Conservation (phyloP, 2,797 vertebrate species). For the Carapus acus region DNA sequence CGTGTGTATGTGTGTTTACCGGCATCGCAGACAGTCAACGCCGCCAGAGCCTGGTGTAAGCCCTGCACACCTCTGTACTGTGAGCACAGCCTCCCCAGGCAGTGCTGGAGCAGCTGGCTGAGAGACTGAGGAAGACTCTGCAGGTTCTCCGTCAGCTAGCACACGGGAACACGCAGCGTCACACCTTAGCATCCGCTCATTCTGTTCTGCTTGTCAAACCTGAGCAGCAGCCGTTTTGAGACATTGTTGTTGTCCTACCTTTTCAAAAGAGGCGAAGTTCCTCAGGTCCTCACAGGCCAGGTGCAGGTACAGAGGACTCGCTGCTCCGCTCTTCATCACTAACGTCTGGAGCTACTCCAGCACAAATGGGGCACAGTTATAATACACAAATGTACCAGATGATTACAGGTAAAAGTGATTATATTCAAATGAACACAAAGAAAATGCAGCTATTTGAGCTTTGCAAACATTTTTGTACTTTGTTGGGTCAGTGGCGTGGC, state of each 20-base stretch:
- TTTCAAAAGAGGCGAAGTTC: constrained; percentile 80
- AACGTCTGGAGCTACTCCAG: constrained; percentile 76
- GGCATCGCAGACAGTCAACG: constrained; percentile 69
- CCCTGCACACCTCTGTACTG: constrained; percentile 64
- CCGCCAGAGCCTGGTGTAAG: constrained; percentile 68
- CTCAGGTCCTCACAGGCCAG: constrained; percentile 81
- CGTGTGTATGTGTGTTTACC: constrained; percentile 57
- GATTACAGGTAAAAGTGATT: no score
- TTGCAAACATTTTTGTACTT: no score
- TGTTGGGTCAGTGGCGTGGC: no score
- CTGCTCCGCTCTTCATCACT: constrained; percentile 81
- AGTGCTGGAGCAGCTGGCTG: constrained; percentile 69
- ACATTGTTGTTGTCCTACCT: constrained; percentile 60
- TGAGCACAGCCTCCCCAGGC: constrained; percentile 72
- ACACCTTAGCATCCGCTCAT: no score
- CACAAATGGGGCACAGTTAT: constrained; percentile 12
- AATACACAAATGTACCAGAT: background rate
- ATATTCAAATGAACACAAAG: no score
- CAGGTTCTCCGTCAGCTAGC: constrained; percentile 70
- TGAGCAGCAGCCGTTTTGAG: background rate
- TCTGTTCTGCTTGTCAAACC: no score
- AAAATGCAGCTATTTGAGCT: no score
- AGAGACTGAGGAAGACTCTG: constrained; percentile 74
- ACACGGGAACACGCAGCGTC: constrained; percentile 10
- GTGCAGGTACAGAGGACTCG: constrained; percentile 77